A percentile compares a stretch with the other conserved stretches of the same genome.
Conservation (phyloP, 92 coral and sea anemone species). For the Isaurus tuberculatus region DNA sequence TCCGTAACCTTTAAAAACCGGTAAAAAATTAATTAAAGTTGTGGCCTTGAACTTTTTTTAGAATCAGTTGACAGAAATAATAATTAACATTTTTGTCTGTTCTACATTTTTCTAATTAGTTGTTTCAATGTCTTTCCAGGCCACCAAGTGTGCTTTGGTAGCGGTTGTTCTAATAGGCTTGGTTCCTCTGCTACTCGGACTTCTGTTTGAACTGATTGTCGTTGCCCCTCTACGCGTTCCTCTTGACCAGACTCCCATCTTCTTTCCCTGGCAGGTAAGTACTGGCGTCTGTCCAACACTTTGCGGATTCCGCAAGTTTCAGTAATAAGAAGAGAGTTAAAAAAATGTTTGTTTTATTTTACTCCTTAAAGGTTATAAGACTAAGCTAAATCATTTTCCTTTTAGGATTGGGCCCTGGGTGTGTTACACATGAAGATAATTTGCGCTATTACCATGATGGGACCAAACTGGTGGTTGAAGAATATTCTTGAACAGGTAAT, state of each 20-base stretch:
- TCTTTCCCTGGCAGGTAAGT: slow-evolving; percentile 96
- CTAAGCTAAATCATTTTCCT: background rate
- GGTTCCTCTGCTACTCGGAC: slow-evolving; percentile 91
- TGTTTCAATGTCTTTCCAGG: slow-evolving; percentile 52
- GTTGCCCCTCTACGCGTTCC: slow-evolving; percentile 98
- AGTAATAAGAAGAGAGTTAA: too few relatives aligned
- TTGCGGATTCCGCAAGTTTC: too few relatives aligned
- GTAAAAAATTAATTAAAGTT: too few relatives aligned
- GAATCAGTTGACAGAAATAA: too few relatives aligned
- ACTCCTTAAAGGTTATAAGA: too few relatives aligned
- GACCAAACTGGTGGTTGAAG: slow-evolving; percentile 99
- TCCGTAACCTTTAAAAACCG: background rate
- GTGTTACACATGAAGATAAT: slow-evolving; percentile 98
- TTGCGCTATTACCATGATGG: slow-evolving; percentile 99
- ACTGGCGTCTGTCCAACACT: too few relatives aligned
- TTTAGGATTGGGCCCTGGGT: slow-evolving; percentile 98
- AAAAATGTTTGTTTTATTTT: too few relatives aligned
- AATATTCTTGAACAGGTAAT: slow-evolving; percentile 89
- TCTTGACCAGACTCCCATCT: slow-evolving; percentile 97
- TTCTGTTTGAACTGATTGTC: slow-evolving; percentile 95
- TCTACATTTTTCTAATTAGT: too few relatives aligned
- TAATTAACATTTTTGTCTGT: too few relatives aligned
- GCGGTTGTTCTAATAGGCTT: slow-evolving; percentile 89
- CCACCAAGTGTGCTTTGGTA: slow-evolving; percentile 78
- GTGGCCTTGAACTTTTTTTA: too few relatives aligned